Base-by-base conservation (phyloP, 2,797 vertebrate species). In the Zenarchopterus dispar region DNA sequence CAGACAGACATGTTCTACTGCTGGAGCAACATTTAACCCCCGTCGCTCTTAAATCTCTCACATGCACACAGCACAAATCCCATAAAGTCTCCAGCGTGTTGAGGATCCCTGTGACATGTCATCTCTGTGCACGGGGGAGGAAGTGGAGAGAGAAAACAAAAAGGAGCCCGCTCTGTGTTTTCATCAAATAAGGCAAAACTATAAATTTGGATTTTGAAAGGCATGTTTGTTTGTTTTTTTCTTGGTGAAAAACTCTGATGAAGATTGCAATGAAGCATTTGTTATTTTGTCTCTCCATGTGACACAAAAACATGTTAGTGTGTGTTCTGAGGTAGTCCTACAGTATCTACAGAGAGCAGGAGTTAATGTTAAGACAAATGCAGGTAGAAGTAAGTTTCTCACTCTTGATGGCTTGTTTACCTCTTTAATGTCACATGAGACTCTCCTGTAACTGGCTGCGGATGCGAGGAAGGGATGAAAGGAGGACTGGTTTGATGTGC, bases 261-360 rank as follows among this genome's bases (percentile, higher is more conserved):
- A 22, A 10, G 43, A 21, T 8, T 57, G 19, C 15, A n/a, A 6
- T 3, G 4, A 15, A 41, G 21, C 16, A 8, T 46, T 24, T 39
- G 36, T 39, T 15, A 39, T 39, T 15, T 39, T 39, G 13, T 15
- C 36, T 53, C 16, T 53, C 19, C 9, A 21, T 24, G 21, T 18
- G 43, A 17, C 11, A 26, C 10, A 56, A 57, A 46, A 39, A 31
- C 8, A 45, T 45, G 28, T 55, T 52, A 31, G 10, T 22, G 58
- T 22, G 7, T 70, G 62, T 59, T 64, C 71, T 87, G 85, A 88
- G 84, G 84, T 88, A 86, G 88, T 69, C 70, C 67, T 24, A 44
- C 43, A 43, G 43, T 21, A 19, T 36, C 22, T 76, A 74, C 45
- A 44, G 21, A 55, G 59, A 47, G 67, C 36, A 46, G 31, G 0